phyloP scores from a whole-genome alignment of 2,888 invertebrate species.

The Pomacea canaliculata region DNA sequence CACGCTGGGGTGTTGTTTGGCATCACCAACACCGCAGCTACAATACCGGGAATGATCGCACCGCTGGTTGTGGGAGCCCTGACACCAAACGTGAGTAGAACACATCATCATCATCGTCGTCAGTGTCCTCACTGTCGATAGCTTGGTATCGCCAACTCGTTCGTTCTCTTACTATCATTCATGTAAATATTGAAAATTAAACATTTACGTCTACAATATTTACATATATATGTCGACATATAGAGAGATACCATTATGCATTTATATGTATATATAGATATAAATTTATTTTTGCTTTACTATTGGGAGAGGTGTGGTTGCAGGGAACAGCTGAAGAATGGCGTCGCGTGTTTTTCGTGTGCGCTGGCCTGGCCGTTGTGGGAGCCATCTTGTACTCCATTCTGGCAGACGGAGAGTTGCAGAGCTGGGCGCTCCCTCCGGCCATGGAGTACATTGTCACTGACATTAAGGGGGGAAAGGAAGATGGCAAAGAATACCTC shows the following conservation, averaged over 20 bases:
- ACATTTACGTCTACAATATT: background rate
- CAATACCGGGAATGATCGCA: constrained; percentile 65
- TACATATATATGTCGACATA: too few species aligned
- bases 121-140: too few species aligned
- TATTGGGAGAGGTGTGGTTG: too few species aligned
- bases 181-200: background rate
- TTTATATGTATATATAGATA: too few species aligned
- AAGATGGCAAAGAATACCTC: background rate
- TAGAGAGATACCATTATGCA: too few species aligned
- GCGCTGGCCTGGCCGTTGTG: constrained; percentile 40
- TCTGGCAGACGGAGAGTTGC: constrained; percentile 44
- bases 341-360: constrained; percentile 47
- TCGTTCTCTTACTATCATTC: background rate
- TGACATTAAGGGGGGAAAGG: background rate
- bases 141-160: too few species aligned
- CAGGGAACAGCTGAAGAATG: constrained; percentile 51
- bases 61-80: constrained; percentile 56
- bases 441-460: background rate
- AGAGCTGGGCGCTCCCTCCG: constrained; percentile 29
- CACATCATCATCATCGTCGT: too few species aligned
- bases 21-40: constrained; percentile 59
- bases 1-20: constrained; percentile 61
- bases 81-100: constrained; percentile 55
- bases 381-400: constrained; percentile 40
- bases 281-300: too few species aligned